These are phyloP conservation scores for Drosophila pallidifrons DNA, from an alignment of 1,140 invertebrate genomes.

Conservation along the genomic window DNA sequence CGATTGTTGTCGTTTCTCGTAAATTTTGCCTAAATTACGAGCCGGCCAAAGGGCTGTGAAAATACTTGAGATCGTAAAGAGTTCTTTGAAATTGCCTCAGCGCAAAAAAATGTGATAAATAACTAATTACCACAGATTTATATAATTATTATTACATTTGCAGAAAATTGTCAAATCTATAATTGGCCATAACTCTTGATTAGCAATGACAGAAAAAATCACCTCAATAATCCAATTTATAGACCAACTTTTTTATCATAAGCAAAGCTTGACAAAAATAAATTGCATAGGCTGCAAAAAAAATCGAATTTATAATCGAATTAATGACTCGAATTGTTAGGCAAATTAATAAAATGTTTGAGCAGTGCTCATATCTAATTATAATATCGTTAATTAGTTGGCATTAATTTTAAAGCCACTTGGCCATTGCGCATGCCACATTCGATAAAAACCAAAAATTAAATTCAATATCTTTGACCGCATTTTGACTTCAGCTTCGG, in stretches of 20 bases:
- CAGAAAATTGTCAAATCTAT: background rate
- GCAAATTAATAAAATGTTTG: background rate
- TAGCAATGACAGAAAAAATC: background rate
- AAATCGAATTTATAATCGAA: background rate
- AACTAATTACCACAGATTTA: background rate
- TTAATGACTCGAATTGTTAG: background rate
- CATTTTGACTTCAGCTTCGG: conserved; percentile 48
- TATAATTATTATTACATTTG: background rate
- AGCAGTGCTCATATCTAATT: background rate
- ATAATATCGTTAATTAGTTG: conserved; percentile 11
- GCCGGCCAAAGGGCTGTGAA: conserved; percentile 32
- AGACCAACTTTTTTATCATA: background rate
- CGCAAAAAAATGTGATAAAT: background rate
- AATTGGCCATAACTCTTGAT: background rate
- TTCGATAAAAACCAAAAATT: conserved; percentile 17
- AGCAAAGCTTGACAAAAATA: background rate
- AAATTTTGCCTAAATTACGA: conserved; percentile 67
- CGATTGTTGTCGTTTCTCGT: conserved; percentile 62
- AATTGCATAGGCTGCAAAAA: background rate
- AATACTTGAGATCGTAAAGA: conserved; percentile 7
- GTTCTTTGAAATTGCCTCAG: background rate
- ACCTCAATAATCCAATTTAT: background rate
- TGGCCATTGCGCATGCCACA: conserved; percentile 7
- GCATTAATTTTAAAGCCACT: conserved; percentile 5
- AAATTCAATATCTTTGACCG: conserved; percentile 51